These are phyloP conservation scores for Crenichthys baileyi DNA, from an alignment of 2,797 vertebrate genomes.

Conservation along the genomic window DNA sequence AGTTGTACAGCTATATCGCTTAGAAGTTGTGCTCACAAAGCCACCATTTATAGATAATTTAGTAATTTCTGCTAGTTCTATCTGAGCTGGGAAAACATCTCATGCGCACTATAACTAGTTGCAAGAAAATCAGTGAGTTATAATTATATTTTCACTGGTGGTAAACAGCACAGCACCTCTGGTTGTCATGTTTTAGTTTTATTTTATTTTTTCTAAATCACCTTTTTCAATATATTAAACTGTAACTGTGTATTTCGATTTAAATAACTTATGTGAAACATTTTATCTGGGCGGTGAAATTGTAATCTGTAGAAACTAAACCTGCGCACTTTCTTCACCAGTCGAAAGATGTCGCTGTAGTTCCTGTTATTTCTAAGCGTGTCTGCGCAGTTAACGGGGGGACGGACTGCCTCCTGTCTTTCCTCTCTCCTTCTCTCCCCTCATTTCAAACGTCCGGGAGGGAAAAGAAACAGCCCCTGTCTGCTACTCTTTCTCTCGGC, in stretches of 20 bases:
- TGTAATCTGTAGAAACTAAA: not conserved
- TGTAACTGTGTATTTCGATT: not conserved
- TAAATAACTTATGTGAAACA: not conserved
- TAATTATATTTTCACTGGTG: not conserved
- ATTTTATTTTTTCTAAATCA: not conserved
- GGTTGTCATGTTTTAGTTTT: not conserved
- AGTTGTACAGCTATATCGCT: not conserved
- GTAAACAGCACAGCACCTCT: not conserved
- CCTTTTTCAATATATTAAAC: not conserved
- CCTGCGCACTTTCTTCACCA: not conserved
- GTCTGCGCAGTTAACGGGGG: constrained; percentile 1
- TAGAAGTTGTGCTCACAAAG: not conserved
- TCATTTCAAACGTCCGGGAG: constrained; percentile 78
- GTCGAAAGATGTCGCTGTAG: constrained; percentile 52
- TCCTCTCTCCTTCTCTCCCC: constrained; percentile 34
- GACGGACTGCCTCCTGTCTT: constrained; percentile 42
- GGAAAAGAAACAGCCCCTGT: constrained; percentile 62
- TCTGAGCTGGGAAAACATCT: not conserved
- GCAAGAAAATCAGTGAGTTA: not conserved
- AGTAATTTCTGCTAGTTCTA: not conserved
- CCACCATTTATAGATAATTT: not conserved
- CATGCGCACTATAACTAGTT: not conserved
- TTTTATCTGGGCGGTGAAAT: not conserved
- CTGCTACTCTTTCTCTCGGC: constrained; percentile 4
- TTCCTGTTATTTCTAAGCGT: not conserved